phyloP scores from a whole-genome alignment of 2,888 invertebrate genomes.

The Oxystoma pomonae region DNA sequence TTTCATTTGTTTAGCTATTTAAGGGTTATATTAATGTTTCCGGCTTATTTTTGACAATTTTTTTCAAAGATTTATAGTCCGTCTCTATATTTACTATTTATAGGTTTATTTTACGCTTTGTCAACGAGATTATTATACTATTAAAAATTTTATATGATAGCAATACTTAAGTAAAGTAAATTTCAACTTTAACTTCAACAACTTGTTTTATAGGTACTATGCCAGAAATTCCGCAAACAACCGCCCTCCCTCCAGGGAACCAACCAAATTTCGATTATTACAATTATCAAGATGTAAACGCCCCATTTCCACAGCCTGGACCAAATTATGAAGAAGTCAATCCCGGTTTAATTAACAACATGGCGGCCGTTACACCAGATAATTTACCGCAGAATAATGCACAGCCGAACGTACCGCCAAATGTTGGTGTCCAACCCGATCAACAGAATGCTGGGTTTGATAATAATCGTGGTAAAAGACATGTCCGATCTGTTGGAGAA shows the following conservation, averaged over 20 bases:
- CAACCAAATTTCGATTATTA: conserved; percentile 3
- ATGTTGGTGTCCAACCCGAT: not conserved
- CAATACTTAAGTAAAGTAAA: not conserved
- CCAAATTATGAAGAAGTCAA: not conserved
- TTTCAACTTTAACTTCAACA: no score
- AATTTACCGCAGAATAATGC: no score
- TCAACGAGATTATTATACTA: no score
- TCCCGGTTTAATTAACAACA: not conserved
- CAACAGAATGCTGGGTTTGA: not conserved
- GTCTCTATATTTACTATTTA: no score
- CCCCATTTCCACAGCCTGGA: not conserved
- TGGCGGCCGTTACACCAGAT: not conserved
- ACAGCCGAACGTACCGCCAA: not conserved
- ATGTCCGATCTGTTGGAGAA: not conserved
- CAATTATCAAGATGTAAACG: conserved; percentile 1
- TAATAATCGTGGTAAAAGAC: not conserved
- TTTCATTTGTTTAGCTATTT: no score
- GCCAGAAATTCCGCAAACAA: not conserved
- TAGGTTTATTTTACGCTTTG: no score
- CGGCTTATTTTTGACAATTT: no score
- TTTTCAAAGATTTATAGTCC: no score
- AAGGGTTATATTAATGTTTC: no score
- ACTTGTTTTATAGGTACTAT: not conserved
- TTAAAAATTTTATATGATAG: no score
- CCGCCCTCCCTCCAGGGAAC: not conserved